phyloP scores from a whole-genome alignment of 2,888 invertebrate species.

The Tenodera sinensis region DNA sequence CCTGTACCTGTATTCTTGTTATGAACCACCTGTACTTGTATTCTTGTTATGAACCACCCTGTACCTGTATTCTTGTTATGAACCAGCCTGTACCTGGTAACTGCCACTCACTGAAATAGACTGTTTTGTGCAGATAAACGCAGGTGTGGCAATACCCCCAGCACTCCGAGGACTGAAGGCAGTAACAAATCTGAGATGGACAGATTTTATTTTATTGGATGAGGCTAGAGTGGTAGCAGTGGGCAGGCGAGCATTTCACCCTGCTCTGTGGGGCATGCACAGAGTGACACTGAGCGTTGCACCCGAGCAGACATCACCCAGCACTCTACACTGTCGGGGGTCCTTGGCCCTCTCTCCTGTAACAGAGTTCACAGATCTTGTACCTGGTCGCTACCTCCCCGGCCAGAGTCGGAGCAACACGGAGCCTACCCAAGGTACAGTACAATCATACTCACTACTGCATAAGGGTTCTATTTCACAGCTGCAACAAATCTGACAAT shows the following conservation, averaged over 20 bases:
- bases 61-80: no score
- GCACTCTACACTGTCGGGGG: conserved; percentile 38
- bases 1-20: no score
- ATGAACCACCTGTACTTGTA: no score
- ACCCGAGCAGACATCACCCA: conserved; percentile 55
- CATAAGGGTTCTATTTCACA: no score
- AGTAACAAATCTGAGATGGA: conserved; percentile 67
- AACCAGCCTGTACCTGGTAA: no score
- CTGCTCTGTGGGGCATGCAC: conserved; percentile 66
- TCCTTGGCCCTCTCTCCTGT: conserved; percentile 61
- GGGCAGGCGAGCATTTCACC: conserved; percentile 70
- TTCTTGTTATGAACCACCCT: no score
- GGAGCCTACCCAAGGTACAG: conserved; percentile 31
- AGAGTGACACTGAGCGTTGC: conserved; percentile 65
- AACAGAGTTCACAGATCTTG: conserved; percentile 76
- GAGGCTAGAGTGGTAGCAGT: conserved; percentile 52
- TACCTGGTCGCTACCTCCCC: conserved; percentile 62
- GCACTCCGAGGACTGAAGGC: conserved; percentile 69
- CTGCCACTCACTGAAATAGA: not conserved
- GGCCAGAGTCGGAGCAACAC: not conserved
- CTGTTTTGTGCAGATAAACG: conserved; percentile 55
- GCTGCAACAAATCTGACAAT: no score
- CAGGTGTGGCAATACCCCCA: conserved; percentile 63
- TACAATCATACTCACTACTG: no score
- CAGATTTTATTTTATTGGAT: conserved; percentile 64